Conservation (phyloP, 2,888 invertebrate genomes). For the Polyommatus iphigenia region DNA sequence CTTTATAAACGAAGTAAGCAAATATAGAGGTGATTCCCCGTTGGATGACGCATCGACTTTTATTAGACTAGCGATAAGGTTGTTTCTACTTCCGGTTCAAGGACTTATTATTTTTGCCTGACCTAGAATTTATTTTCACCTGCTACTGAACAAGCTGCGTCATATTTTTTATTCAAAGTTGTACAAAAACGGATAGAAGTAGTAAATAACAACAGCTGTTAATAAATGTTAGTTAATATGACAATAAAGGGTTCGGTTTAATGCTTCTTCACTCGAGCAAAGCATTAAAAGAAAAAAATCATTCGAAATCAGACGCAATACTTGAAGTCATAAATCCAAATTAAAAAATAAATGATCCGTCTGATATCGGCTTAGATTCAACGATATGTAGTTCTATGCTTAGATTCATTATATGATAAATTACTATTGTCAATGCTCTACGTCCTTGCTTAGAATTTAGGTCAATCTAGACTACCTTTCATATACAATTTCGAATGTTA, state of each 20-base stretch:
- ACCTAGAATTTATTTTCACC: neutral
- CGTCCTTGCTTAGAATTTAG: conserved; percentile 2
- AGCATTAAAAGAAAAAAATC: too few relatives aligned
- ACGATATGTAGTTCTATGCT: too few relatives aligned
- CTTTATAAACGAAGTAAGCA: neutral
- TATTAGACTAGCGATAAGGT: conserved; percentile 10
- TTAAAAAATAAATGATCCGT: too few relatives aligned
- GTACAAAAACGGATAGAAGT: too few relatives aligned
- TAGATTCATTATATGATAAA: neutral
- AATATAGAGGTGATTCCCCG: conserved; percentile 23
- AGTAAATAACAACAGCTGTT: too few relatives aligned
- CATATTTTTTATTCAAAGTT: neutral
- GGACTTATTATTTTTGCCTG: conserved; percentile 11
- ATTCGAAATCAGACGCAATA: too few relatives aligned
- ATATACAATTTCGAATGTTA: neutral
- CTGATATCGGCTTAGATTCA: too few relatives aligned
- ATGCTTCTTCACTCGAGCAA: too few relatives aligned
- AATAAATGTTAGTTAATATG: too few relatives aligned
- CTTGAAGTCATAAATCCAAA: too few relatives aligned
- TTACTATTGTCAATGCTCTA: neutral
- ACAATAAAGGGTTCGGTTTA: too few relatives aligned
- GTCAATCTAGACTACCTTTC: neutral
- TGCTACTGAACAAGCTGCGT: neutral
- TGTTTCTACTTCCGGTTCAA: conserved; percentile 10
- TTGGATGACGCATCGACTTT: conserved; percentile 21